Base-by-base conservation (phyloP, 2,113 vertebrate species). In the Petroica traversi region DNA sequence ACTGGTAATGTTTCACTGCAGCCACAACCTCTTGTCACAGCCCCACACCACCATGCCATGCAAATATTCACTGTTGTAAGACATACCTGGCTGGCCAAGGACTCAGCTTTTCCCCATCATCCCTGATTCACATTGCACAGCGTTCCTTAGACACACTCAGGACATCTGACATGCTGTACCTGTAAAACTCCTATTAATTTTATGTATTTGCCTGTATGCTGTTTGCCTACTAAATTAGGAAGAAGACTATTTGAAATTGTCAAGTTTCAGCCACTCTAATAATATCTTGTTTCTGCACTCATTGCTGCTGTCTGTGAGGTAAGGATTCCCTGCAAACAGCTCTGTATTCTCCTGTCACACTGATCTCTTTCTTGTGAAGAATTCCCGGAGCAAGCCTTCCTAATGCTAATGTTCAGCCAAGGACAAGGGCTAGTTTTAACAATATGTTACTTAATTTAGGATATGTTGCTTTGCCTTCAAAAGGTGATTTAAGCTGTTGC, bases 1-100 rank as follows among this genome's bases (percentile, higher is more conserved):
- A 12, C 0, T 0, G 31, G 31, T 63, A 34, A 73, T 64, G 6
- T 1, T 15, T 22, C 36, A 23, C 51, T 84, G 48, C 18, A 73
- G 19, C 23, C 71, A 62, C 43, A 49, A 11, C 5, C 24, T 38
- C 49, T 52, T 36, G 31, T 64, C 63, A 25, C 0, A 0, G 54
- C 17, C 67, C 43, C 0, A 0, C 34, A 75, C 75, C 48, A 59
- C 59, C 34, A 5, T 0, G 0, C 0, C 1, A 6, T 8, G 16
- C 15, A 9, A 0, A 4, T 15, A 26, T 34, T 22, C 45, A 16
- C 5, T 0, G 0, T 38, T 1, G 4, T 8, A 58, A 64, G 31
- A 67, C 66, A 28, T 49, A 12, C 29, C 15, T 7, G 11, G 14
- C 45, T 58, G 38, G 14, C 4, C 5, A 75, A 75, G 57, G 24